Evolutionary conservation across 2,888 invertebrate species (phyloP).

Genomic region (Congeria kusceri): DNA sequence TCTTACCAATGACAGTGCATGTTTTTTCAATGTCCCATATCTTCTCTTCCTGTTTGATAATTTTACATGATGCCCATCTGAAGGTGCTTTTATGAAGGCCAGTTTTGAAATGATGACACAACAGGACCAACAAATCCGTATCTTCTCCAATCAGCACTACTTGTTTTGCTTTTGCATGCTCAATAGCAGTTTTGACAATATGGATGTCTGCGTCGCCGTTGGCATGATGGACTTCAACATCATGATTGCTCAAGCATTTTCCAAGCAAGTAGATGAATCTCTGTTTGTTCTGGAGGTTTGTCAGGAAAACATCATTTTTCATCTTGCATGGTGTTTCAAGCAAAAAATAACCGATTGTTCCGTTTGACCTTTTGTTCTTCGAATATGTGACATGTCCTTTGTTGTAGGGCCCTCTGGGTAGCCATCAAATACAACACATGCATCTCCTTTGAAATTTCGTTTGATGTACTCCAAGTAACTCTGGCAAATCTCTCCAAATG

Average conservation of each 20-base stretch:
- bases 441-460: conserved; percentile 37
- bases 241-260: conserved; percentile 26
- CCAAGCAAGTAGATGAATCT: too few relatives aligned
- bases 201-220: conserved; percentile 66
- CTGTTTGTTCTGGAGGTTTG: too few relatives aligned
- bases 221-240: conserved; percentile 45
- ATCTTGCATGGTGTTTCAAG: conserved; percentile 31
- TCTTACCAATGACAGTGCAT: too few relatives aligned
- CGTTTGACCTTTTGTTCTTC: conserved; percentile 58
- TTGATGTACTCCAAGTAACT: conserved; percentile 37
- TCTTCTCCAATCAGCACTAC: conserved; percentile 69
- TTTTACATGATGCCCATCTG: too few relatives aligned
- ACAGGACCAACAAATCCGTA: conserved; percentile 66
- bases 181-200: conserved; percentile 61
- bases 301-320: conserved; percentile 60
- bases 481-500: conserved; percentile 41
- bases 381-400: conserved; percentile 64
- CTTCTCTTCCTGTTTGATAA: too few relatives aligned
- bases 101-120: conserved; percentile 54
- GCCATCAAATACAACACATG: conserved; percentile 67
- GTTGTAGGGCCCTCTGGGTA: conserved; percentile 53
- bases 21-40: too few relatives aligned
- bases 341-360: conserved; percentile 17
- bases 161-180: conserved; percentile 15
- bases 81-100: conserved; percentile 1